Percentiles rank a stretch among this genome's conserved stretches.
These are phyloP conservation scores for Pseudeuparius sepicola DNA, from an alignment of 2,888 invertebrate genomes.

Conservation along the genomic window DNA sequence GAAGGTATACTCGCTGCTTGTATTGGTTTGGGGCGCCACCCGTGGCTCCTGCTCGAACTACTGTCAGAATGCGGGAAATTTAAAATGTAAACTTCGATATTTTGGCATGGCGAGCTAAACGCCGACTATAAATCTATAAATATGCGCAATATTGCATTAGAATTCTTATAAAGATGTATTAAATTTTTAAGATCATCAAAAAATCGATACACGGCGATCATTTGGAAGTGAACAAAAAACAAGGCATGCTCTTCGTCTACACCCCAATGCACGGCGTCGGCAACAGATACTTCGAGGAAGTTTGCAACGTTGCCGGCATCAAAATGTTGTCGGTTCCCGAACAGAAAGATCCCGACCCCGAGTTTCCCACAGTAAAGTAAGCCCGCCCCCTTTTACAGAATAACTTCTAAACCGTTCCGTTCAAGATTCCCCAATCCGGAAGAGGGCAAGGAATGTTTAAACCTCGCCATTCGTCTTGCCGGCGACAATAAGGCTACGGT, in stretches of 20 bases:
- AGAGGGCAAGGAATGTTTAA: constrained; percentile 66
- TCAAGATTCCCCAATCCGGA: constrained; percentile 90
- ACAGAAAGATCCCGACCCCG: constrained; percentile 86
- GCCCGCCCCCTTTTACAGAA: constrained; percentile 7
- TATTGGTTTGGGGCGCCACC: no score
- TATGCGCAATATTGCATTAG: no score
- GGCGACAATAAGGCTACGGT: constrained; percentile 55
- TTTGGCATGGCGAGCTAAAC: no score
- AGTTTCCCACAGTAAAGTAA: constrained; percentile 86
- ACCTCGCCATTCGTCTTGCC: constrained; percentile 62
- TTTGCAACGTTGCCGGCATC: constrained; percentile 66
- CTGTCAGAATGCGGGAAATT: no score
- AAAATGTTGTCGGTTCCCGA: constrained; percentile 58
- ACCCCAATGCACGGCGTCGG: constrained; percentile 99
- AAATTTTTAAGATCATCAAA: no score
- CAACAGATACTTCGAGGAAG: constrained; percentile 61
- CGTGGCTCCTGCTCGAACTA: no score
- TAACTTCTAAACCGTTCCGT: constrained; percentile 9
- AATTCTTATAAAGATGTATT: no score
- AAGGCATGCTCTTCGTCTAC: constrained; percentile 61
- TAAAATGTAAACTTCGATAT: no score
- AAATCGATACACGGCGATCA: constrained; percentile 44
- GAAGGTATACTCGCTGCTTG: no score
- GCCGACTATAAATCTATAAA: no score
- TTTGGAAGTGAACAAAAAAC: no score